Evolutionary conservation across 2,797 vertebrate genomes (phyloP).

Genomic region (Tenualosa thibaudeaui): DNA sequence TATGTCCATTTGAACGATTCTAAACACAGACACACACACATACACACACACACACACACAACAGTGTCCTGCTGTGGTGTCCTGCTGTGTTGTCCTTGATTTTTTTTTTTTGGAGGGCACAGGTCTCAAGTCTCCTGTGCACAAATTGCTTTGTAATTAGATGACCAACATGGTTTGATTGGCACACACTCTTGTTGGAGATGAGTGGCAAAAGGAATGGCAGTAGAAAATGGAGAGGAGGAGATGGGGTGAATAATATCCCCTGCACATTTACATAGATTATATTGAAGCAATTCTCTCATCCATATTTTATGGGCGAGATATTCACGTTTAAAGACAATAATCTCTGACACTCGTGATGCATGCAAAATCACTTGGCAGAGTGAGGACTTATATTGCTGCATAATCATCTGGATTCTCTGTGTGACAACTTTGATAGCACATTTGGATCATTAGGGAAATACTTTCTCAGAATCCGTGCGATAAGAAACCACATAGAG

Average conservation of each 20-base stretch:
- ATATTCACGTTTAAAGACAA: constrained; percentile 25
- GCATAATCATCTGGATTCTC: background rate
- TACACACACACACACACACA: background rate
- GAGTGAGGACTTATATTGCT: background rate
- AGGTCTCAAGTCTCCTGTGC: constrained; percentile 50
- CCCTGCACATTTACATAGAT: constrained; percentile 9
- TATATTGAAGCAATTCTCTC: background rate
- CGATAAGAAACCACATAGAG: background rate
- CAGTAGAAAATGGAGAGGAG: constrained; percentile 39
- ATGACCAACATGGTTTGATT: constrained; percentile 61
- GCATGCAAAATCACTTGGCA: constrained; percentile 11
- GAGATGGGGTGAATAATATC: background rate
- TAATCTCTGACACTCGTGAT: constrained; percentile 2
- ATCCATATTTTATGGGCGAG: constrained; percentile 17
- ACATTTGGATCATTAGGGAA: background rate
- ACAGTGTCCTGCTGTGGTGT: constrained; percentile 53
- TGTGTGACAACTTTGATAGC: constrained; percentile 17
- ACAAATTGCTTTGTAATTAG: constrained; percentile 60
- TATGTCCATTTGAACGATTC: constrained; percentile 60
- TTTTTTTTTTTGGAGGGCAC: constrained; percentile 41
- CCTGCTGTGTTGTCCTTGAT: constrained; percentile 30
- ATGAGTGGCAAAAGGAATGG: constrained; percentile 11
- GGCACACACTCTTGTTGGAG: constrained; percentile 40
- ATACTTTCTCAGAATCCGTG: background rate
- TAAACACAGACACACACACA: background rate